Conservation (phyloP, 2,888 invertebrate species). For the Platycheirus albimanus region DNA sequence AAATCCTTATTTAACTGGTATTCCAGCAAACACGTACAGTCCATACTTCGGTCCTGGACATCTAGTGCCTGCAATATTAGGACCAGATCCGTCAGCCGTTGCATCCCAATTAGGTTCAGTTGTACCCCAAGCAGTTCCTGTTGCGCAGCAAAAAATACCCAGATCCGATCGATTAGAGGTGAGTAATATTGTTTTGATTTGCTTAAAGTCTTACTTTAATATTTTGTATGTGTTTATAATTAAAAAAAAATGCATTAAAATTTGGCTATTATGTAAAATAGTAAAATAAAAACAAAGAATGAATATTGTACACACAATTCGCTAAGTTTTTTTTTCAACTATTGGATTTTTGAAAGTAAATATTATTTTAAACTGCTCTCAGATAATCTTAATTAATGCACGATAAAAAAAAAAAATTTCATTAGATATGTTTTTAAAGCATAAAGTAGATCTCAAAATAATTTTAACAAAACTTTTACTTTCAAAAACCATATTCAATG, state of each 20-base stretch:
- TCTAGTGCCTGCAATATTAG: constrained; percentile 94
- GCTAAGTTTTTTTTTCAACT: constrained; percentile 15
- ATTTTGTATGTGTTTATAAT: constrained; percentile 56
- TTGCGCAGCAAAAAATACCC: constrained; percentile 96
- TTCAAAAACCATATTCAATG: constrained; percentile 53
- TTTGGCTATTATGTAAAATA: constrained; percentile 57
- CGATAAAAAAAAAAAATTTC: constrained; percentile 11
- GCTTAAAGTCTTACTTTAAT: constrained; percentile 38
- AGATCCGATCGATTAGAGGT: constrained; percentile 98
- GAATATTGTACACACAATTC: constrained; percentile 41
- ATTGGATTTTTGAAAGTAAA: constrained; percentile 63
- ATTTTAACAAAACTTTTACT: constrained; percentile 41
- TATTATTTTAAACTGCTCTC: constrained; percentile 1
- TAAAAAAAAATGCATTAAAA: constrained; percentile 45
- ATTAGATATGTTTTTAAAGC: neutral
- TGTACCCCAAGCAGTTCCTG: constrained; percentile 92
- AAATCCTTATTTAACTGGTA: constrained; percentile 95
- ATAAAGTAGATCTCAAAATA: constrained; percentile 19
- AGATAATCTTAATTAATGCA: neutral
- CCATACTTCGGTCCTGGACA: constrained; percentile 95
- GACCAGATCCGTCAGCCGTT: constrained; percentile 91
- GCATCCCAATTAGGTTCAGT: constrained; percentile 91
- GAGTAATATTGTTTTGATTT: constrained; percentile 82
- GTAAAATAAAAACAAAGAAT: constrained; percentile 43
- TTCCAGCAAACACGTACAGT: constrained; percentile 95